phyloP scores from a whole-genome alignment of 2,888 invertebrate species.

The Escarpia spicata region DNA sequence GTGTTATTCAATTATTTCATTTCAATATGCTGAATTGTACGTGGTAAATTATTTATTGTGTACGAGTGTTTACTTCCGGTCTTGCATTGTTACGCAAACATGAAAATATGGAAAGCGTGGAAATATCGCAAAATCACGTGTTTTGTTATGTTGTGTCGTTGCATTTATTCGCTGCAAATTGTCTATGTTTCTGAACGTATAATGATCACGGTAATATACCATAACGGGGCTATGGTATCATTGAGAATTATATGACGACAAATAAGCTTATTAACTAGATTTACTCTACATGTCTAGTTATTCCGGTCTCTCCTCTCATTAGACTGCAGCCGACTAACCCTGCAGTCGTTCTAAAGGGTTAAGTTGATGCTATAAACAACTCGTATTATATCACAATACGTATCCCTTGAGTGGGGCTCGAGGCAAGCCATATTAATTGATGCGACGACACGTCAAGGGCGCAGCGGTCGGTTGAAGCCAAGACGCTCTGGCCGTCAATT shows the following conservation, averaged over 20 bases:
- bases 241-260: not conserved
- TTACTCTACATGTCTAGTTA: not conserved
- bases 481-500: not conserved
- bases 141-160: not conserved
- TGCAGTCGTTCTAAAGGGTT: not conserved
- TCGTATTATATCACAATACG: not conserved
- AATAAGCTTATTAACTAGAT: not conserved
- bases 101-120: not conserved
- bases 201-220: not conserved
- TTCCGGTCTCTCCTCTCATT: not conserved
- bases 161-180: not conserved
- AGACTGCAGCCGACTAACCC: too few species aligned
- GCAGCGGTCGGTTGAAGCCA: not conserved
- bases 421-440: not conserved
- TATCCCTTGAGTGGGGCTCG: not conserved
- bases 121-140: not conserved
- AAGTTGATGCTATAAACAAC: not conserved
- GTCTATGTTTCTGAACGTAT: not conserved
- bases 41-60: not conserved
- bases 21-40: too few species aligned
- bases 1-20: too few species aligned
- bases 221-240: not conserved
- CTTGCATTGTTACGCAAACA: not conserved
- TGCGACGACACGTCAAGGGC: not conserved
- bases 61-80: not conserved